Evolutionary conservation across 2,113 vertebrate species (phyloP), one percentile per base, ranked within the genome.

Genomic region (Podiceps cristatus): DNA sequence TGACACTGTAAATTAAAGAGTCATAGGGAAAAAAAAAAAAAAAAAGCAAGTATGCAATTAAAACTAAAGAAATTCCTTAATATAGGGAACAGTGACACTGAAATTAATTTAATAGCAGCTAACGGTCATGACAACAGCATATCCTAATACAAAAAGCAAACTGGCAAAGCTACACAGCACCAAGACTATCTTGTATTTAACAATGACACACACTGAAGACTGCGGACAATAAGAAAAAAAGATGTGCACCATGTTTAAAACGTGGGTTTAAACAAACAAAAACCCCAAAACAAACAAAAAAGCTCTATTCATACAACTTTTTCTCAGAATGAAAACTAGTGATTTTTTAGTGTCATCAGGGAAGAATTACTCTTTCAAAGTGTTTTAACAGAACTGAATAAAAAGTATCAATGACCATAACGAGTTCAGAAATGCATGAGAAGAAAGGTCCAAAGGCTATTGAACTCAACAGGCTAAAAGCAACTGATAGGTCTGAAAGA

Each of bases 1-100:
- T 99, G 99, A 91, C 98, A 97, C 99, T 99, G 95, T 80, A 94
- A 88, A 83, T 52, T 24, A 87, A 74, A 96, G 68, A 75, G 25
- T 60, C 83, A 91, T 27, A 20, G 42, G 13, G 13, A n/a, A 50
- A 85, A 81, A 83, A 25, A 42, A 42, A n/a, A 50, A 85, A 81
- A 83, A 25, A 71, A 19, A 24, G 13, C 9, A 16, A 73, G 62
- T 9, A 45, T 0, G 1, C 14, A 78, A 83, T 85, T 88, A 93
- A 94, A 69, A 66, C 1, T 1, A 77, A 44, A 55, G 13, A 84
- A 69, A 62, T 62, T 73, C 23, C 22, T 96, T n/a, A 53, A 25
- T 9, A 22, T 4, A 56, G 80, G 24, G 16, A 78, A 85, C 24
- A 49, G 17, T 31, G 33, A 20, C n/a, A 52, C 20, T n/a, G 35